Base-by-base conservation (phyloP, 2,888 invertebrate genomes). In the Listrodromus nycthemerus region DNA sequence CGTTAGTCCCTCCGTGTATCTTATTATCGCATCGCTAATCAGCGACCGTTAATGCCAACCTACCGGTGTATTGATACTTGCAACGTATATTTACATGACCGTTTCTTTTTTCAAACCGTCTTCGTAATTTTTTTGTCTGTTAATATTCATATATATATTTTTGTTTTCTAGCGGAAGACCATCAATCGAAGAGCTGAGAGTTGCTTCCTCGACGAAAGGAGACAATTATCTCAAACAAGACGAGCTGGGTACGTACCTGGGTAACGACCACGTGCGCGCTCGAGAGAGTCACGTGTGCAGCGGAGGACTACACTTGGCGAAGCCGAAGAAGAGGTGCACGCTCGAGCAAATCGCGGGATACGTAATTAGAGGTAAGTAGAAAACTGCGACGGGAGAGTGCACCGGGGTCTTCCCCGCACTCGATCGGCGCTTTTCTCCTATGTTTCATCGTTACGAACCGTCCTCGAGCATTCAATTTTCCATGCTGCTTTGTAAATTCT, bases 311-410 rank as follows among this genome's bases (percentile, higher is more conserved):
- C 55, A 74, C 71, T 80, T 55, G 61, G 52, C 73, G 16, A 19
- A 48, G 67, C 55, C 41, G 65, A 66, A 73, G 33, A 52, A 37
- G 80, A 71, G 75, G 66, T 37, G 80, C 67, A 84, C 73, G 73
- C 73, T 80, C 80, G 48, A 77, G 70, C 77, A 74, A 74, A 76
- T 83, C 73, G 70, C 78, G 84, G 78, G 81, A 84, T 84, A 84
- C 81, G 84, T 81, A 84, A 84, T 84, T 84, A 84, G 84, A 78
- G 78, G 81, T 65, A 84, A 81, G 81, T 74, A 84, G 84, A 84
- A 84, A 84, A 84, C 70, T 0, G 73, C 65, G 74, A 75, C 45
- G 81, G 78, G 74, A 78, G 74, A 81, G 80, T 77, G 30, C 41
- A 24, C 52, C 50, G 50, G 67, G 41, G n/a, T 61, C 61, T 65